Base-by-base conservation (phyloP, 2,113 vertebrate genomes). In the Synchiropus splendidus region DNA sequence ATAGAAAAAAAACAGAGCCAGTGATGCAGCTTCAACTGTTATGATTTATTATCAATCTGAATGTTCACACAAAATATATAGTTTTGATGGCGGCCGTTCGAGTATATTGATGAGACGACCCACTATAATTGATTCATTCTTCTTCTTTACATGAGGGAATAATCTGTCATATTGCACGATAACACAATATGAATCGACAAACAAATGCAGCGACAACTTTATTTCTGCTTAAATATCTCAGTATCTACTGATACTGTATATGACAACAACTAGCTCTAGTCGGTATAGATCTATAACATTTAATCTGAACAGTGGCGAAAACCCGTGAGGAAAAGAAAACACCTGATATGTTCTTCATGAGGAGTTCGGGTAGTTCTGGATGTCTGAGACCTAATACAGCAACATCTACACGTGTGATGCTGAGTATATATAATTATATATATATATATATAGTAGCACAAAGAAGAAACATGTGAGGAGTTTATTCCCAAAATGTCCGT, bases 41-140 rank as follows among this genome's bases (percentile, higher is more conserved):
- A 18, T 27, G 54, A 66, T 83, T 83, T 83, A 83, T 81, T 81
- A 74, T 61, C 61, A 75, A 72, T 65, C 47, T 70, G 61, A 70
- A 72, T 69, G 46, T 64, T 74, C 72, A 83, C 77, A 85, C 74
- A 83, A 83, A 83, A 83, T 79, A 82, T 79, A 83, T 73, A 64
- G 43, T 70, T 72, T 61, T 75, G 64, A 70, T 71, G 51, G 48
- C 73, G 61, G 51, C 60, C 63, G 10, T 14, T 59, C 77, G 50
- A 31, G 61, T 74, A 62, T 73, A 70, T 65, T 64, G 59, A 56
- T 71, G 52, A 54, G 35, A 66, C 68, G 21, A 67, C 38, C n/a
- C 51, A 68, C 58, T 67, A 72, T 65, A 54, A 65, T 73, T 60
- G 54, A 60, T 74, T 70, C 44, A 60, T 67, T 72, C 42, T 47